phyloP scores from a whole-genome alignment of 2,888 invertebrate species.

The Torymus aiolomorphi region DNA sequence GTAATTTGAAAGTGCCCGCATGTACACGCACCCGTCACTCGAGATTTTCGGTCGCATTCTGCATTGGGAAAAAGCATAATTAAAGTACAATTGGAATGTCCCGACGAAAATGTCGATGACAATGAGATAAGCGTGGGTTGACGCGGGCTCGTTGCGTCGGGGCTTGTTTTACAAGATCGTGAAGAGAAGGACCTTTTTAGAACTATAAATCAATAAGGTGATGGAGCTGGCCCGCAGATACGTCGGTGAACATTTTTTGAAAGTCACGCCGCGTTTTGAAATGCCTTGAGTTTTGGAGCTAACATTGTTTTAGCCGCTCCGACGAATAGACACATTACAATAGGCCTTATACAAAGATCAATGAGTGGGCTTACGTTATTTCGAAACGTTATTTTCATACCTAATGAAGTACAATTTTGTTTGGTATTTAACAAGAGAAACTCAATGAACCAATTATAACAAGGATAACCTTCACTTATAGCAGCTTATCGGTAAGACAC shows the following conservation, averaged over 20 bases:
- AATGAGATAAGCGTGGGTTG: slow-evolving; percentile 27
- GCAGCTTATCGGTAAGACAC: too few species aligned
- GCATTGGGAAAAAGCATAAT: background rate
- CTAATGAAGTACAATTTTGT: background rate
- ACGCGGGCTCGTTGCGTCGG: slow-evolving; percentile 10
- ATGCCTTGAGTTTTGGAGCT: background rate
- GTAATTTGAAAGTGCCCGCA: too few species aligned
- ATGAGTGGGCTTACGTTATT: too few species aligned
- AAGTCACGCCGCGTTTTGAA: slow-evolving; percentile 28
- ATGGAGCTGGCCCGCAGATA: background rate
- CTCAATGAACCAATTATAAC: too few species aligned
- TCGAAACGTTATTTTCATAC: background rate
- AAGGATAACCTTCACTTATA: too few species aligned
- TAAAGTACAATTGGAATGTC: background rate
- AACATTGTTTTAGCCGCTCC: too few species aligned
- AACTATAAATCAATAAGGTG: slow-evolving; percentile 42
- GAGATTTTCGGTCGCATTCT: slow-evolving; percentile 12
- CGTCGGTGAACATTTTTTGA: slow-evolving; percentile 14
- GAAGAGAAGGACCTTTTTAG: slow-evolving; percentile 26
- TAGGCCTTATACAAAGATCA: too few species aligned
- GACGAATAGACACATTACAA: background rate
- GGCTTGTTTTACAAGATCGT: slow-evolving; percentile 41
- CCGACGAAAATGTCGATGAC: slow-evolving; percentile 5
- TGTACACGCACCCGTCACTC: too few species aligned
- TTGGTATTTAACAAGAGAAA: too few species aligned